Evolutionary conservation across 2,888 invertebrate genomes (phyloP), one percentile per base, ranked within the genome.

Genomic region (Volucella bombylans): DNA sequence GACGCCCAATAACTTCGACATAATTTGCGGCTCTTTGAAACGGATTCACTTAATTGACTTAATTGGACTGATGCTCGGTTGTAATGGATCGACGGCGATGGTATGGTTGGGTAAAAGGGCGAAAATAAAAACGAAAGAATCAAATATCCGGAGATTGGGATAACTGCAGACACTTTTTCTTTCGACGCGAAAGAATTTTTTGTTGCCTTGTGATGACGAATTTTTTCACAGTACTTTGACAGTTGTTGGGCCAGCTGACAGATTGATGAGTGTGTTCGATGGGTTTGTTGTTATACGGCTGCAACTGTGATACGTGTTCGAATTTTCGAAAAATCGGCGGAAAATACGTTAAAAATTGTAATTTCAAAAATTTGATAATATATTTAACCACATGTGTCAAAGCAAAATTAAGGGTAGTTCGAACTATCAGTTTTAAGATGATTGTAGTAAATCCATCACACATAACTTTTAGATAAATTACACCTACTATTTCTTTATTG

Each of bases 1-100:
- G 87, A 98, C 95, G 88, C 95, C 94, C 90, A 99, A 92, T 90
- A 98, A 94, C 89, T 96, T 96, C 88, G 91, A 89, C 92, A 92
- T 92, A 39, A 62, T 86, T 18, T n/a, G 11, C 50, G 15, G 18
- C 31, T 57, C 14, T n/a, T 15, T 43, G 15, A 11, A 54, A 57
- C 43, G 45, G 3, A 4, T 68, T 50, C 12, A 68, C 52, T 61
- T 68, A 47, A 77, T 77, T 79, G 38, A 61, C 10, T 65, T 49
- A 71, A 78, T 71, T 69, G 54, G 69, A 50, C 8, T 10, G 41
- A 71, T 15, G n/a, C 50, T 38, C 15, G 50, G 47, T 31, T 31
- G 6, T 31, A 31, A 31, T 31, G 31, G 31, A 4, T 31, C 31
- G 6, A 31, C 6, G 11, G n/a, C 10, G 50, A 38, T 45, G 31